A percentile compares a stretch with the other conserved stretches of the same genome.
Evolutionary conservation across 1,140 invertebrate genomes (phyloP).

Genomic region (Physella acuta): DNA sequence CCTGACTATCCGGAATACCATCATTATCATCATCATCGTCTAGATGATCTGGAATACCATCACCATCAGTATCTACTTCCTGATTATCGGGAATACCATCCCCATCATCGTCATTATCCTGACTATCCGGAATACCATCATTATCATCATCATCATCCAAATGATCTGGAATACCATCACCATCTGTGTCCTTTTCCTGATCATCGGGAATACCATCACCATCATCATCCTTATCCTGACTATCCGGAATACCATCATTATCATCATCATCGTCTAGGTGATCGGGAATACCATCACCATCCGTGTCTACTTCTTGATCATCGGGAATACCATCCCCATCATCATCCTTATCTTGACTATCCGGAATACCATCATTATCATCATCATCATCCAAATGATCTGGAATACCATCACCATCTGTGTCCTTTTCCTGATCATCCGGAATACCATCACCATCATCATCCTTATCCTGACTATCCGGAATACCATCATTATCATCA

Average conservation of each 20-base stretch:
- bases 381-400: neutral
- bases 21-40: conserved; percentile 49
- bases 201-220: conserved; percentile 32
- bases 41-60: conserved; percentile 40
- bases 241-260: conserved; percentile 43
- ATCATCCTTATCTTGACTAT: conserved; percentile 21
- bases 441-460: conserved; percentile 36
- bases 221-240: conserved; percentile 37
- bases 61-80: conserved; percentile 44
- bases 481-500: conserved; percentile 15
- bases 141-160: conserved; percentile 8
- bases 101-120: conserved; percentile 46
- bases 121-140: conserved; percentile 39
- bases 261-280: conserved; percentile 43
- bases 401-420: conserved; percentile 33
- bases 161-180: conserved; percentile 7
- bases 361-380: neutral
- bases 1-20: conserved; percentile 43
- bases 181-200: neutral
- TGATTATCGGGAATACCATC: conserved; percentile 45
- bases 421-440: conserved; percentile 39
- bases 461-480: conserved; percentile 6
- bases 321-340: conserved; percentile 32
- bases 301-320: conserved; percentile 8
- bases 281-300: conserved; percentile 30